Evolutionary conservation across 2,797 vertebrate genomes (phyloP), one percentile per base, ranked within the genome.

Genomic region (Sebastes matsubarae): DNA sequence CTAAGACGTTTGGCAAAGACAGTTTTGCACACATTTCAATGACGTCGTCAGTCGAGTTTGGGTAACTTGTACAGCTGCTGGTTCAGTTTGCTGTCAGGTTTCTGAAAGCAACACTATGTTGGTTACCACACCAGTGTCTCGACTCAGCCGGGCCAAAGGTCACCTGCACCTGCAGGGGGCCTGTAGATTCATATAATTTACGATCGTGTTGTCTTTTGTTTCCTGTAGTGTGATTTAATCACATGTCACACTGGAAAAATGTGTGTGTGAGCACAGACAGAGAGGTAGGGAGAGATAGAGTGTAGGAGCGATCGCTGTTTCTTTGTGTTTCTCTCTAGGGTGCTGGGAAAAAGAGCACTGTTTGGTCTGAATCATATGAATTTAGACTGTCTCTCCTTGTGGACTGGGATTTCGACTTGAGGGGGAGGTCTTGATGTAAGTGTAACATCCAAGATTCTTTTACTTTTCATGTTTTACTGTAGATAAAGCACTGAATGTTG

Each of bases 241-340:
- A 88, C 79, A 85, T 70, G 83, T 80, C 88, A 82, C 24, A 20
- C 72, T 60, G 68, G 66, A 30, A 64, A 86, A 84, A 77, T 73
- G 55, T 80, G 72, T 69, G 72, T 61, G 50, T 75, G 50, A 70
- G 71, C 52, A 22, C 50, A 57, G 50, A 68, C 67, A 4, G 73
- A 79, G 73, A 78, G 66, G 27, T 52, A 25, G 52, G 66, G 84
- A 66, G 78, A 84, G 83, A 80, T 50, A 73, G 61, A 89, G 80
- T 85, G 82, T 87, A 89, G 87, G 87, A 91, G 89, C 78, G 73
- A 68, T 65, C 52, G 30, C 55, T 70, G 80, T 79, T 67, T 85
- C 85, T 91, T 92, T 92, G 87, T 92, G 70, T 79, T 68, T 86
- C 83, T 81, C 88, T 90, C 76, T 72, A 24, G 89, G 91, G 82